Evolutionary conservation across 2,113 vertebrate species (phyloP), one percentile per base, ranked within the genome.

Genomic region (Perca flavescens): DNA sequence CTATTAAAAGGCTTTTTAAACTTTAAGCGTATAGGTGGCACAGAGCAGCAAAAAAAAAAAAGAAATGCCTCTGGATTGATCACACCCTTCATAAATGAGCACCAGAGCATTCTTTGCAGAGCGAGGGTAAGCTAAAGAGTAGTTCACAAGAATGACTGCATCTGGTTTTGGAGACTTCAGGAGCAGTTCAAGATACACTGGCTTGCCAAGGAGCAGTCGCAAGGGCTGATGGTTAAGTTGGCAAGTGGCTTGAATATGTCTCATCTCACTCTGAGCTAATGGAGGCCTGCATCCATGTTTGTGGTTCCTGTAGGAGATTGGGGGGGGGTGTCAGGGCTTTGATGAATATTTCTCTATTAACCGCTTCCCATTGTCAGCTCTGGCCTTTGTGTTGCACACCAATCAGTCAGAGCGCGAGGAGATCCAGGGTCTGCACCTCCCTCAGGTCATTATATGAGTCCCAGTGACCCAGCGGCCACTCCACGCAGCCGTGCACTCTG

Each of bases 271-370:
- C 40, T 43, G 40, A 43, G 10, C 40, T 28, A 43, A 43, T 43
- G 10, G 10, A 11, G 69, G 83, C 81, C 83, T 43, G 40, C 2
- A 10, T 85, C 75, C 60, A 21, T 88, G 86, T 85, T 87, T 84
- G 83, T n/a, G 47, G 79, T 82, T 83, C 68, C 84, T 79, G 81
- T 89, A 88, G 80, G 76, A 77, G 58, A 81, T 28, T 1, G 28
- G 28, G 28, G 28, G 93, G 86, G 90, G 80, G 71, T 85, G 89
- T 89, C 91, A 89, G 67, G 69, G 85, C 85, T 91, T 91, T 92
- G 94, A 95, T 94, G 90, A 95, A 95, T 95, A 95, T 95, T 95
- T 94, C 93, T 94, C 91, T 88, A 92, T 94, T 94, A 95, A 94
- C 93, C 78, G 77, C 91, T 89, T 93, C 91, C 92, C 86, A 92